These are phyloP conservation scores for Ostrea denselamellosa DNA, from an alignment of 1,140 invertebrate species.

Conservation along the genomic window DNA sequence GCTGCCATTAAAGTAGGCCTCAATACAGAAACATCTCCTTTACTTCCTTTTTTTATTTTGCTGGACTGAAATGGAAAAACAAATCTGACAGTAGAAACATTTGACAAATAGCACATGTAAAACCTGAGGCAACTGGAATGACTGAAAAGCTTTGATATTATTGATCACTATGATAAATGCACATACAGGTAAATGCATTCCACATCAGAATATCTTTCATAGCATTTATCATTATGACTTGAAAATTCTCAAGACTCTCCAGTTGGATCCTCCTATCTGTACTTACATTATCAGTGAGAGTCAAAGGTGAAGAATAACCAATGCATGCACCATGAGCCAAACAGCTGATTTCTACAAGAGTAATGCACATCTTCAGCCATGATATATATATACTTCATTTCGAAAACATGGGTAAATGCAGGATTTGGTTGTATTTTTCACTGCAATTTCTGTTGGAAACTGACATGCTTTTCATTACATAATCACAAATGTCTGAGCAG, in stretches of 20 bases:
- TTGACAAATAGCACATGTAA: no score
- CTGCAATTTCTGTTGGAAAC: no score
- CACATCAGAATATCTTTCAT: background rate
- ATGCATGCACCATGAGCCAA: slow-evolving; percentile 90
- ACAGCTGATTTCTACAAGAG: slow-evolving; percentile 80
- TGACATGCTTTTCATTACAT: no score
- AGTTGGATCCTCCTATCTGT: background rate
- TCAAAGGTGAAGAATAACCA: slow-evolving; percentile 96
- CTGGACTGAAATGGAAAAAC: slow-evolving; percentile 82
- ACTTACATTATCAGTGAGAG: slow-evolving; percentile 91
- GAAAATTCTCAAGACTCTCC: no score
- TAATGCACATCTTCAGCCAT: background rate
- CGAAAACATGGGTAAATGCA: no score
- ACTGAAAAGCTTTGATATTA: no score
- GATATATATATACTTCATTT: no score
- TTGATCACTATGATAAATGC: no score
- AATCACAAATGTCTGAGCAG: no score
- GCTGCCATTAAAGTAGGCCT: slow-evolving; percentile 95
- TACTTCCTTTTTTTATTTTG: slow-evolving; percentile 93
- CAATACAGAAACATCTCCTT: slow-evolving; percentile 92
- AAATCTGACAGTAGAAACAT: background rate
- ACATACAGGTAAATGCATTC: background rate
- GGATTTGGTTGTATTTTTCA: no score
- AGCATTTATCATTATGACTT: background rate
- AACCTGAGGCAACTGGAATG: no score